Conservation (phyloP, 2,113 vertebrate species). For the Dipodomys merriami region DNA sequence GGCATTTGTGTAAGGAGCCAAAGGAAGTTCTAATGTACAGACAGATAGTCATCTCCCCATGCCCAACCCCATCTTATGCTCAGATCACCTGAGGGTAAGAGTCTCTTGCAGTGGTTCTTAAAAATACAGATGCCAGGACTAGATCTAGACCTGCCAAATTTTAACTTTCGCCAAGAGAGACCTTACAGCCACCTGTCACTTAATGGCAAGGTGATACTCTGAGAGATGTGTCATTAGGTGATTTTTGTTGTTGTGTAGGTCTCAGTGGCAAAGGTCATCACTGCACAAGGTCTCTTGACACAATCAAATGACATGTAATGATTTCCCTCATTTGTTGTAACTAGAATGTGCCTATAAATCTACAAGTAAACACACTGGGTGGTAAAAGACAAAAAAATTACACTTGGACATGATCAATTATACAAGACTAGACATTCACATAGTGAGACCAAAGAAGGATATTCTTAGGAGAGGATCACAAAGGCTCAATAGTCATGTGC, state of each 20-base stretch:
- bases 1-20: neutral
- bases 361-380: too few relatives aligned
- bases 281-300: neutral
- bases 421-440: too few relatives aligned
- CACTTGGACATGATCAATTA: too few relatives aligned
- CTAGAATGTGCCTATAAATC: too few relatives aligned
- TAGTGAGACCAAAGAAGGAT: too few relatives aligned
- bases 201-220: neutral
- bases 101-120: neutral
- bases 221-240: neutral
- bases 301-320: neutral
- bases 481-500: too few relatives aligned
- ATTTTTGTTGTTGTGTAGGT: neutral
- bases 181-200: neutral
- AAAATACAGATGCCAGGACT: neutral
- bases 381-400: too few relatives aligned
- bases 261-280: neutral
- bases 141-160: neutral
- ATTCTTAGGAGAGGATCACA: too few relatives aligned
- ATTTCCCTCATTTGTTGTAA: too few relatives aligned
- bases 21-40: neutral
- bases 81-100: neutral
- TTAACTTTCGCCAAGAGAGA: neutral
- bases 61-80: neutral
- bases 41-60: neutral